A percentile compares a stretch with the other conserved stretches of the same genome.
These are phyloP conservation scores for Drosophila barbarae DNA, from an alignment of 2,888 invertebrate genomes.

Conservation along the genomic window DNA sequence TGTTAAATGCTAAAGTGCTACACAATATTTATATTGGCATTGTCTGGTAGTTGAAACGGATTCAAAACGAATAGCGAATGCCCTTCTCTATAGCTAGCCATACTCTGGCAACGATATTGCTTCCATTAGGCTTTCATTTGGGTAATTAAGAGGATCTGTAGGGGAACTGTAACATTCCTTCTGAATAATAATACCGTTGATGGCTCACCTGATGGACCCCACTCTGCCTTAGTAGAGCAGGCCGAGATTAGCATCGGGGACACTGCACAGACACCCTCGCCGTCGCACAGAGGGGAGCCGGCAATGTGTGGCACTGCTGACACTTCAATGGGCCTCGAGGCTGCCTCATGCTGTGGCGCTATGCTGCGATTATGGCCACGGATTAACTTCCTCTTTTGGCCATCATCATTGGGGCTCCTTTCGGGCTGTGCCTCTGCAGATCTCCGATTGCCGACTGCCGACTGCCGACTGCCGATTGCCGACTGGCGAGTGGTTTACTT, in stretches of 20 bases:
- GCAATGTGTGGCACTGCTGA: slow-evolving; percentile 60
- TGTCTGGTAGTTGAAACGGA: slow-evolving; percentile 30
- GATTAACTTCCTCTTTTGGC: slow-evolving; percentile 69
- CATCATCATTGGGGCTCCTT: slow-evolving; percentile 14
- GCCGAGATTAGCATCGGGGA: slow-evolving; percentile 53
- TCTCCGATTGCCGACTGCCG: slow-evolving; percentile 21
- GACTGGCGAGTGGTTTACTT: background rate
- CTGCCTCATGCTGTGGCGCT: slow-evolving; percentile 77
- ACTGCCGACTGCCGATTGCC: background rate
- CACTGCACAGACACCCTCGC: slow-evolving; percentile 19
- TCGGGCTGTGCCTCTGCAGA: background rate
- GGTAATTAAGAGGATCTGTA: too few relatives aligned
- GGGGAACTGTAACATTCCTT: too few relatives aligned
- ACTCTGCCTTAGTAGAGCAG: background rate
- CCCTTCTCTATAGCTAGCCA: background rate
- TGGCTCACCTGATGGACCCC: background rate
- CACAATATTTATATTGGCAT: slow-evolving; percentile 64
- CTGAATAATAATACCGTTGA: too few relatives aligned
- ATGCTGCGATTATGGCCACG: slow-evolving; percentile 68
- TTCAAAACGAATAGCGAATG: background rate
- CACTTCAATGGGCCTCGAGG: slow-evolving; percentile 61
- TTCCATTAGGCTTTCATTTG: too few relatives aligned
- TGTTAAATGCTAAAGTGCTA: slow-evolving; percentile 64
- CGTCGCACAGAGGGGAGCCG: slow-evolving; percentile 24
- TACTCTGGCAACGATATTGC: too few relatives aligned